Percentiles rank a stretch among this genome's conserved stretches.
phyloP scores from a whole-genome alignment of 1,140 invertebrate genomes.

The Calosoma granatense region DNA sequence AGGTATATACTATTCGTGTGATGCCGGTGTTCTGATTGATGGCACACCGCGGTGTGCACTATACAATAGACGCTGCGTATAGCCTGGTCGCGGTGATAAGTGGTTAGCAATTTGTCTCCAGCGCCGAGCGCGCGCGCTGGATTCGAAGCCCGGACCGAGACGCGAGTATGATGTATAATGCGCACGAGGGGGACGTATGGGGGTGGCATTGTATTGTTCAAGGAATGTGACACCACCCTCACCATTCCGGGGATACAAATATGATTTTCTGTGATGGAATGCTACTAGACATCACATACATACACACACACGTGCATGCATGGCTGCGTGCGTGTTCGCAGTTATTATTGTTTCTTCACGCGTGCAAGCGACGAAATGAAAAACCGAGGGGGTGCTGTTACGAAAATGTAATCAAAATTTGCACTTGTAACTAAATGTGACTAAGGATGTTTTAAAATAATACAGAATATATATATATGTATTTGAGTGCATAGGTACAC shows the following conservation, averaged over 20 bases:
- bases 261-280: neutral
- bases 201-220: neutral
- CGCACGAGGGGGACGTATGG: neutral
- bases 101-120: conserved; percentile 1
- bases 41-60: neutral
- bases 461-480: no score
- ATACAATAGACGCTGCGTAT: conserved; percentile 1
- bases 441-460: no score
- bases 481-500: no score
- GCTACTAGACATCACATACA: no score
- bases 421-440: no score
- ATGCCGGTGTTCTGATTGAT: neutral
- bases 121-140: neutral
- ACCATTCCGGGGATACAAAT: neutral
- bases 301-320: no score
- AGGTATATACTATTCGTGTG: neutral
- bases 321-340: no score
- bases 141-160: neutral
- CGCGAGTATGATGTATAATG: conserved; percentile 4
- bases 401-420: no score
- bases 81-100: conserved; percentile 3
- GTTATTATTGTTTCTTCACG: no score
- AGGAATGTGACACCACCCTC: neutral
- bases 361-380: no score
- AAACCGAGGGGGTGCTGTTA: no score